Evolutionary conservation across 2,888 invertebrate genomes (phyloP), one percentile per base, ranked within the genome.

Genomic region (Ichneumoninae sp.): DNA sequence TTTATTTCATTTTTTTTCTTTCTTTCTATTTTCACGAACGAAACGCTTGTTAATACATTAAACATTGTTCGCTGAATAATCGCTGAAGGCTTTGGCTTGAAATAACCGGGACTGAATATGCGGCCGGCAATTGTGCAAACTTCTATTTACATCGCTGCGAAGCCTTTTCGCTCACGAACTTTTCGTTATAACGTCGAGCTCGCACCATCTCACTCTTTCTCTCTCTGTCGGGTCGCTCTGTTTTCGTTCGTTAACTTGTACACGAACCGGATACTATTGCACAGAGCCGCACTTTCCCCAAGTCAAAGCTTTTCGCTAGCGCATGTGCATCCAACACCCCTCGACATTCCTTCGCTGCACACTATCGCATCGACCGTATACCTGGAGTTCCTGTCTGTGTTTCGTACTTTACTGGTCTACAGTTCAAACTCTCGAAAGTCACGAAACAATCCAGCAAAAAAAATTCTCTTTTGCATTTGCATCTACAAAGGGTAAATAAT

Each of bases 291-390:
- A 88, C 86, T 88, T 83, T 85, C 81, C 89, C 86, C 87, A 87
- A 88, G 87, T 87, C 85, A 85, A 81, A 86, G 85, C 78, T 85
- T 82, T 87, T 88, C 85, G 82, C 83, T 79, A 84, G 88, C 87
- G 91, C 91, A 92, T 91, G 91, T 88, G 89, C 91, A 90, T 90
- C 85, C 89, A 66, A 81, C 87, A 88, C 81, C 87, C 87, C 75
- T 86, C 87, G 57, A 89, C 89, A 88, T 89, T 88, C 88, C 81
- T 81, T 86, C 83, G 88, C 85, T 78, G 69, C 74, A 75, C 69
- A 76, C 77, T 71, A 68, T 69, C 74, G 70, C 60, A 19, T 40
- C 40, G 54, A 36, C 47, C 47, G 50, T 77, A 52, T 74, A 81
- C 60, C 66, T 76, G 60, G 30, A 50, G 54, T 57, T 57, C 65